Percentiles rank a stretch among this genome's conserved stretches.
phyloP scores from a whole-genome alignment of 1,140 invertebrate species.

The Drosophila simulans region DNA sequence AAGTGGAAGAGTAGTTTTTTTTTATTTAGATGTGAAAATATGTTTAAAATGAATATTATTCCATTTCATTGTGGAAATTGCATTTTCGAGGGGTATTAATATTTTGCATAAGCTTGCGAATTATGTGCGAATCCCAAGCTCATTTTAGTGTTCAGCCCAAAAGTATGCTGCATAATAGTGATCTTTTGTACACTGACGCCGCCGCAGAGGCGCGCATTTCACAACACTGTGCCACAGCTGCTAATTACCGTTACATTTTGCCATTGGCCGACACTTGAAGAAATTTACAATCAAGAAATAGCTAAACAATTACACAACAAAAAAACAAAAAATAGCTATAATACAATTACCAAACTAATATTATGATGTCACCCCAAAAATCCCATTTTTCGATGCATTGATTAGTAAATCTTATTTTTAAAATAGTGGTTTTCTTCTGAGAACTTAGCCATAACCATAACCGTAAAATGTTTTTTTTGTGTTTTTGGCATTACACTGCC shows the following conservation, averaged over 20 bases:
- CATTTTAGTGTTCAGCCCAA: not conserved
- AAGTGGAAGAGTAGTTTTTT: conserved; percentile 15
- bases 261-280: not conserved
- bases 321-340: too few relatives aligned
- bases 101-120: not conserved
- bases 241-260: conserved; percentile 44
- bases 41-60: not conserved
- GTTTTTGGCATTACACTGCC: not conserved
- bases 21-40: not conserved
- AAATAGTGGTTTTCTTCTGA: too few relatives aligned
- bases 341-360: too few relatives aligned
- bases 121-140: not conserved
- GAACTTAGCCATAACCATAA: too few relatives aligned
- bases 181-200: conserved; percentile 2
- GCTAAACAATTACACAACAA: too few relatives aligned
- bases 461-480: too few relatives aligned
- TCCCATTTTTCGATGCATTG: too few relatives aligned
- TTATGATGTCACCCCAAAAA: too few relatives aligned
- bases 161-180: conserved; percentile 46
- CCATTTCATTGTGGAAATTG: not conserved
- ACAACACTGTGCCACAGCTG: conserved; percentile 40
- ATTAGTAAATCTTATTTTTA: too few relatives aligned
- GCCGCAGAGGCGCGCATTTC: not conserved
- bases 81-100: too few relatives aligned
- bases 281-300: not conserved